Conservation (phyloP, 2,797 vertebrate species). For the Cottoperca gobio region DNA sequence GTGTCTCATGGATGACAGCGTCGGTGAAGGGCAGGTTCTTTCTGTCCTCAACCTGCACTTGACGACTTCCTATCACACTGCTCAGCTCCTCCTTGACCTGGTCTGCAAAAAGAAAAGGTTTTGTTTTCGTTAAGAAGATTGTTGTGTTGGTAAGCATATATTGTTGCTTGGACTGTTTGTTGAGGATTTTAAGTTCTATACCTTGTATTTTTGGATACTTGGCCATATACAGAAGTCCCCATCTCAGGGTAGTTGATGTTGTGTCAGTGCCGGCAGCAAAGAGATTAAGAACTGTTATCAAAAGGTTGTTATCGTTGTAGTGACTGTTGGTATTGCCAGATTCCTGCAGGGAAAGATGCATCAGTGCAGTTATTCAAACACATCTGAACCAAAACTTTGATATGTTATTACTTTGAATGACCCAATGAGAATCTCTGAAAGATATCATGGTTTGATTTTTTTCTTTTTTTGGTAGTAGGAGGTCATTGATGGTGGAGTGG, state of each 20-base stretch:
- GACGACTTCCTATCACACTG: slow-evolving; percentile 45
- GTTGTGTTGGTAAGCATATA: too few species aligned
- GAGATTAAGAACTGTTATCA: slow-evolving; percentile 43
- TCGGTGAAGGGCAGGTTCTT: slow-evolving; percentile 61
- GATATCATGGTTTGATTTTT: not conserved
- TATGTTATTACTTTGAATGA: too few species aligned
- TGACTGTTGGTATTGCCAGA: slow-evolving; percentile 14
- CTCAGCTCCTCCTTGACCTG: slow-evolving; percentile 68
- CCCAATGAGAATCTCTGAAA: too few species aligned
- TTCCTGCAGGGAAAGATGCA: slow-evolving; percentile 1
- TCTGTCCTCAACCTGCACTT: slow-evolving; percentile 54
- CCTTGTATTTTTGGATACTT: slow-evolving; percentile 76
- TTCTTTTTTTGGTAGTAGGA: fast-evolving
- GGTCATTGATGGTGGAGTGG: not conserved
- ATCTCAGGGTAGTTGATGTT: slow-evolving; percentile 65
- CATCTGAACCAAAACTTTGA: not conserved
- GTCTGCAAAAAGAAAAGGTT: slow-evolving; percentile 5
- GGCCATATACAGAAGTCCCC: slow-evolving; percentile 71
- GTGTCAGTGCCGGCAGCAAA: slow-evolving; percentile 77
- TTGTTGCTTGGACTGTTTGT: not conserved
- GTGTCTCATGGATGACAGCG: slow-evolving; percentile 75
- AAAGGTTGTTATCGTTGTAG: slow-evolving; percentile 17
- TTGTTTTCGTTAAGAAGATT: not conserved
- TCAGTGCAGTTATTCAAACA: not conserved
- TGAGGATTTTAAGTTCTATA: slow-evolving; percentile 12